Evolutionary conservation across 2,797 vertebrate genomes (phyloP), one percentile per base, ranked within the genome.

Genomic region (Spizella passerina): DNA sequence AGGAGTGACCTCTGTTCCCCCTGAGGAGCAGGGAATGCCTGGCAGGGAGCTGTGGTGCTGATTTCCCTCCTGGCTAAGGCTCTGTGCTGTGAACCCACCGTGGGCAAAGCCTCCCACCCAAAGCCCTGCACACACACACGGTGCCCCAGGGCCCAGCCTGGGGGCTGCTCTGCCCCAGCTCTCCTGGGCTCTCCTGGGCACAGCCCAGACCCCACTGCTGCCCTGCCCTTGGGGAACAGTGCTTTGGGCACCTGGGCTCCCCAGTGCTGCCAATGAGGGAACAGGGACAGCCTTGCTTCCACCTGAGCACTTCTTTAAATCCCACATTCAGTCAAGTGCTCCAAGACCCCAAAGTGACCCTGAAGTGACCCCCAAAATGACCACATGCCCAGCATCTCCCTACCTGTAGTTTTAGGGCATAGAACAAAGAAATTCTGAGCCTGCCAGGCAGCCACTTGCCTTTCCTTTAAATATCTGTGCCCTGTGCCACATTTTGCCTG

Each of bases 1-100:
- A 61, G 65, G 15, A 92, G 47, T 0, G 2, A 23, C 20, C 38
- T 57, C 29, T 16, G 7, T 50, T 53, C 34, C 68, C 11, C 0
- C 3, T 0, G 10, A 73, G 47, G 55, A n/a, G 36, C 0, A 0
- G 53, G 55, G 24, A 60, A n/a, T 0, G 1, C 2, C 12, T 0
- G 4, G 39, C 52, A n/a, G 38, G 49, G 60, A 71, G 46, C 41
- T 59, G 55, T 0, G n/a, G 53, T 14, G 61, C 68, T 27, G 27
- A 27, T 32, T 56, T 56, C 68, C 44, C 41, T 41, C 22, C 64
- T 17, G 71, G 41, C 1, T 73, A 75, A 24, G 43, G 36, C 9
- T 32, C 39, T 18, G 50, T 10, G 22, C 15, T n/a, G 55, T 0
- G 2, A 88, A 14, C 26, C 23, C 49, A 27, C 11, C 1, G 2